Evolutionary conservation across 2,888 invertebrate species (phyloP).

Genomic region (Drosophila kokeensis): DNA sequence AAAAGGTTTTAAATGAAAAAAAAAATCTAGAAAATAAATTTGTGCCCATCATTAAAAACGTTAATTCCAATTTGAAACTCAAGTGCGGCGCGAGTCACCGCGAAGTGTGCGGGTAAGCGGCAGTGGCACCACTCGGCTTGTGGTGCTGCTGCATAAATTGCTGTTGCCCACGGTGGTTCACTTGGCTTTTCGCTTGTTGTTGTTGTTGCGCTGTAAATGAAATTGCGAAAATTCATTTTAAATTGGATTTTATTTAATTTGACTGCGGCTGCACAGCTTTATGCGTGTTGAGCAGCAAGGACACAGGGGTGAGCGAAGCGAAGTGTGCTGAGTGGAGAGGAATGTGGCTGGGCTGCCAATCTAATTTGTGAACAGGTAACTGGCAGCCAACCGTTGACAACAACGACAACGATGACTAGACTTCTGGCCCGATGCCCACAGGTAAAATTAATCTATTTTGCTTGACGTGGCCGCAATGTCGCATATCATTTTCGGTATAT

Average conservation of each 20-base stretch:
- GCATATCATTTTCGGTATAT: slow-evolving; percentile 70
- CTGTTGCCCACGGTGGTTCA: slow-evolving; percentile 41
- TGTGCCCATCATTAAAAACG: slow-evolving; percentile 81
- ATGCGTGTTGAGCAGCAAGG: slow-evolving; percentile 35
- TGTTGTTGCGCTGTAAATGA: slow-evolving; percentile 68
- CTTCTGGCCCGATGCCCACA: slow-evolving; percentile 72
- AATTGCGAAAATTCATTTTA: slow-evolving; percentile 80
- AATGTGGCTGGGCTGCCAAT: slow-evolving; percentile 46
- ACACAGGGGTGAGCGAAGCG: background rate
- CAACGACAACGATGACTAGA: slow-evolving; percentile 20
- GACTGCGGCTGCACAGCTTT: slow-evolving; percentile 59
- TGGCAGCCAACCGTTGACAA: slow-evolving; percentile 13
- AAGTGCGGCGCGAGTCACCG: slow-evolving; percentile 42
- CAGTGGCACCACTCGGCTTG: background rate
- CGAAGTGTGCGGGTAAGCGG: slow-evolving; percentile 4
- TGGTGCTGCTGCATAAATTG: slow-evolving; percentile 64
- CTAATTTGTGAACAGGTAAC: slow-evolving; percentile 54
- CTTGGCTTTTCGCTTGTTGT: slow-evolving; percentile 12
- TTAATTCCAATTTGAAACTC: slow-evolving; percentile 80
- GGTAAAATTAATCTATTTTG: slow-evolving; percentile 79
- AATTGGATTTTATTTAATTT: slow-evolving; percentile 82
- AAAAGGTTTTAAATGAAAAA: background rate
- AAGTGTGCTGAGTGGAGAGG: background rate
- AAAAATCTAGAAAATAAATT: slow-evolving; percentile 38
- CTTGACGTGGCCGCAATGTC: slow-evolving; percentile 76